phyloP scores from a whole-genome alignment of 2,113 vertebrate species.

The Chaetops frenatus region DNA sequence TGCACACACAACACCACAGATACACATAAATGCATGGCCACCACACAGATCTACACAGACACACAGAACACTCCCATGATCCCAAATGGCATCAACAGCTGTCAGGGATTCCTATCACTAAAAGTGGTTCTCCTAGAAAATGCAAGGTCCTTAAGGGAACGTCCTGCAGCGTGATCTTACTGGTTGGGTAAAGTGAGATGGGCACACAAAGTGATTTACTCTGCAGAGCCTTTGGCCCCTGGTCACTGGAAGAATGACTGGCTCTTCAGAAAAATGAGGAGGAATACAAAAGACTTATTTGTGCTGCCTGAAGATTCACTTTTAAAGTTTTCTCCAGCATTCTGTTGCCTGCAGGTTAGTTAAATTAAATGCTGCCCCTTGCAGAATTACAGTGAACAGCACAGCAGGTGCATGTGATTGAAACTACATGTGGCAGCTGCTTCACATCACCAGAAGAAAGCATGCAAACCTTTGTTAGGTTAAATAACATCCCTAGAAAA shows the following conservation, averaged over 20 bases:
- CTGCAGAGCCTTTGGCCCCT: neutral
- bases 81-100: neutral
- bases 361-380: neutral
- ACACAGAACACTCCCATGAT: neutral
- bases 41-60: neutral
- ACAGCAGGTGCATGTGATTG: neutral
- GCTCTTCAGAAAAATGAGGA: neutral
- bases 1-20: accelerated
- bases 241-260: neutral
- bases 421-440: neutral
- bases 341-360: neutral
- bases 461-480: neutral
- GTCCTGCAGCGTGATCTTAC: accelerated
- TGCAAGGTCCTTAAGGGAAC: neutral
- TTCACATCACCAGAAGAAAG: neutral
- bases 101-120: neutral
- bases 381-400: neutral
- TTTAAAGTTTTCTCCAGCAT: neutral
- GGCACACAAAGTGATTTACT: neutral
- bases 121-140: neutral
- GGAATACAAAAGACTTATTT: neutral
- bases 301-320: neutral
- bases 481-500: neutral
- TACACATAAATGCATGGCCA: no score
- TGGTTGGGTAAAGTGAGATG: neutral